Percentiles rank a stretch among this genome's conserved stretches.
Evolutionary conservation across 2,888 invertebrate genomes (phyloP).

Genomic region (Cephonodes hylas): DNA sequence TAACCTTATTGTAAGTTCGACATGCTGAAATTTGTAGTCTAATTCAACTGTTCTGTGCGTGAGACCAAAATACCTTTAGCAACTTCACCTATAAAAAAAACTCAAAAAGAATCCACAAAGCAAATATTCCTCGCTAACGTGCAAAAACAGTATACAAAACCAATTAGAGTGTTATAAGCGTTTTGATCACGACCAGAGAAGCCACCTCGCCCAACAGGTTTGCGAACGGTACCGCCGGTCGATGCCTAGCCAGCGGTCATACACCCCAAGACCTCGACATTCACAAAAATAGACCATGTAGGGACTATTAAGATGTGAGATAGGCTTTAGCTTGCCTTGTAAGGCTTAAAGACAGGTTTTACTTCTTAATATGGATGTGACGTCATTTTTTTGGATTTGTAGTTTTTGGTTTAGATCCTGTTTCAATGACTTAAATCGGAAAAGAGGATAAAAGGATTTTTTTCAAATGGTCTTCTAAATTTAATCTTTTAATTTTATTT

Average conservation of each 20-base stretch:
- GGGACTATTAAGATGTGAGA: background rate
- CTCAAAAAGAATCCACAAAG: background rate
- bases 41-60: too few species aligned
- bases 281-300: constrained; percentile 11
- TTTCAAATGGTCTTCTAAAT: too few species aligned
- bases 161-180: constrained; percentile 23
- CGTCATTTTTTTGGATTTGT: too few species aligned
- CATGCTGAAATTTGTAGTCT: too few species aligned
- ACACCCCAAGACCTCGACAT: constrained; percentile 48
- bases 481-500: too few species aligned
- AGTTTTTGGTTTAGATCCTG: too few species aligned
- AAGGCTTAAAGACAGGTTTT: background rate
- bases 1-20: too few species aligned
- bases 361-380: too few species aligned
- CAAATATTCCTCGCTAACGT: background rate
- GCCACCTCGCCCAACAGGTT: constrained; percentile 46
- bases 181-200: constrained; percentile 14
- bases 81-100: background rate
- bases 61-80: too few species aligned
- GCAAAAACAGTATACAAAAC: constrained; percentile 9
- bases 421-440: too few species aligned
- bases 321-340: background rate
- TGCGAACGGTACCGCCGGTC: constrained; percentile 61
- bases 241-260: constrained; percentile 46
- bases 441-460: too few species aligned